phyloP scores from a whole-genome alignment of 2,113 vertebrate species.

The Vombatus ursinus region DNA sequence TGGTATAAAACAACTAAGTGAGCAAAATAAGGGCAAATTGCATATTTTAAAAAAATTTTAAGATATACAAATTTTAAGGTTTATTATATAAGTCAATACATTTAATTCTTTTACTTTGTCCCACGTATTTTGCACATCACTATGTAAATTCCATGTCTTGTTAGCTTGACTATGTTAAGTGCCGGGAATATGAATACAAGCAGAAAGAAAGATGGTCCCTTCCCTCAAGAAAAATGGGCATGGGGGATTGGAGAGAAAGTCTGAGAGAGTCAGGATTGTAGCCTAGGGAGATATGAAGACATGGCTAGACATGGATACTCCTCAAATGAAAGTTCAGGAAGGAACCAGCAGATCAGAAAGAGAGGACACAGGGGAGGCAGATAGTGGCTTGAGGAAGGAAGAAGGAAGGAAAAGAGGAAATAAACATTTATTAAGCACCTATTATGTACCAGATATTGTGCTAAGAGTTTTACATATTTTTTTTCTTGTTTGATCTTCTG shows the following conservation, averaged over 20 bases:
- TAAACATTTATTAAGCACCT: conserved; percentile 3
- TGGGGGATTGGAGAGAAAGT: neutral
- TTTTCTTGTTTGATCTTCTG: too few species aligned
- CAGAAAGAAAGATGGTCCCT: neutral
- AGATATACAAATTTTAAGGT: neutral
- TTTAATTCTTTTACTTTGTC: neutral
- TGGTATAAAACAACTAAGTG: neutral
- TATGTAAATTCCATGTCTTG: neutral
- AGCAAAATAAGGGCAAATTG: neutral
- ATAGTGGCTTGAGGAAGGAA: neutral
- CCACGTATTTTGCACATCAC: neutral
- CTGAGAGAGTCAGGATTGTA: neutral
- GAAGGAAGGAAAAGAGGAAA: conserved; percentile 1
- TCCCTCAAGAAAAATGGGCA: neutral
- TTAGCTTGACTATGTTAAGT: neutral
- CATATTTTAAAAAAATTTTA: neutral
- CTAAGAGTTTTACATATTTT: too few species aligned
- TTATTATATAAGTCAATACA: neutral
- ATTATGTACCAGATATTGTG: neutral
- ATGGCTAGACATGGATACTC: neutral
- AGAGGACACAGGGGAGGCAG: conserved; percentile 4
- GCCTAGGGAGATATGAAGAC: neutral
- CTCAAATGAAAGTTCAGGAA: too few species aligned
- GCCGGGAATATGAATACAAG: neutral
- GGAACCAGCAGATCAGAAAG: too few species aligned